A percentile compares a stretch with the other conserved stretches of the same genome.
Conservation (phyloP, 2,888 invertebrate genomes). For the Calephelis perditalis region DNA sequence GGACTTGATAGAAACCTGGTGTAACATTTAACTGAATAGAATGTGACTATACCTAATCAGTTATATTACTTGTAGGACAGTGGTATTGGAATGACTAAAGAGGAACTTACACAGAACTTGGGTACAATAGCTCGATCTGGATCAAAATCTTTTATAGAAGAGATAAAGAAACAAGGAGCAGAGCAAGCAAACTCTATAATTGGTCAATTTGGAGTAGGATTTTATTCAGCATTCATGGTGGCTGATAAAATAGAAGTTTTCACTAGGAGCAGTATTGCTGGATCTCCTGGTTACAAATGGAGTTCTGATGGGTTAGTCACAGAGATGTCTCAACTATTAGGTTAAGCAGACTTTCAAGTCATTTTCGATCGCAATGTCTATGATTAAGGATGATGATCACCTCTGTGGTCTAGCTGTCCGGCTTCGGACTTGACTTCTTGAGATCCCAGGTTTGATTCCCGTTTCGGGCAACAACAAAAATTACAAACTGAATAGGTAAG, state of each 20-base stretch:
- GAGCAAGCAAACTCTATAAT: slow-evolving; percentile 87
- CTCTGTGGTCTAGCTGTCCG: too few relatives aligned
- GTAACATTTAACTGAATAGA: neutral
- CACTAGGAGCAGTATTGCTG: slow-evolving; percentile 83
- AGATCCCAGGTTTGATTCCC: too few relatives aligned
- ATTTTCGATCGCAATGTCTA: too few relatives aligned
- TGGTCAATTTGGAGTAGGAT: slow-evolving; percentile 99
- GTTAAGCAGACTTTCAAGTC: too few relatives aligned
- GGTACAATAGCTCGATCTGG: slow-evolving; percentile 98
- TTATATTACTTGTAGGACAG: slow-evolving; percentile 80
- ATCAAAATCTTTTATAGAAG: slow-evolving; percentile 94
- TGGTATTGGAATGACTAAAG: slow-evolving; percentile 96
- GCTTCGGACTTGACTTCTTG: too few relatives aligned
- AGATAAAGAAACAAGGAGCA: slow-evolving; percentile 83
- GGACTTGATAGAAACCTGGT: too few relatives aligned
- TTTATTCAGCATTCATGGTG: slow-evolving; percentile 98
- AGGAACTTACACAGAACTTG: slow-evolving; percentile 92
- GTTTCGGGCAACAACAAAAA: too few relatives aligned
- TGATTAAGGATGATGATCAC: too few relatives aligned
- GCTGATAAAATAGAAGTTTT: slow-evolving; percentile 96
- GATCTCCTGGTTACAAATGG: slow-evolving; percentile 90
- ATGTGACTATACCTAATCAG: slow-evolving; percentile 8
- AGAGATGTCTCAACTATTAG: neutral
- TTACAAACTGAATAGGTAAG: too few relatives aligned
- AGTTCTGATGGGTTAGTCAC: slow-evolving; percentile 89